These are phyloP conservation scores for Nixonia krombeini DNA, from an alignment of 1,140 invertebrate species.

Conservation along the genomic window DNA sequence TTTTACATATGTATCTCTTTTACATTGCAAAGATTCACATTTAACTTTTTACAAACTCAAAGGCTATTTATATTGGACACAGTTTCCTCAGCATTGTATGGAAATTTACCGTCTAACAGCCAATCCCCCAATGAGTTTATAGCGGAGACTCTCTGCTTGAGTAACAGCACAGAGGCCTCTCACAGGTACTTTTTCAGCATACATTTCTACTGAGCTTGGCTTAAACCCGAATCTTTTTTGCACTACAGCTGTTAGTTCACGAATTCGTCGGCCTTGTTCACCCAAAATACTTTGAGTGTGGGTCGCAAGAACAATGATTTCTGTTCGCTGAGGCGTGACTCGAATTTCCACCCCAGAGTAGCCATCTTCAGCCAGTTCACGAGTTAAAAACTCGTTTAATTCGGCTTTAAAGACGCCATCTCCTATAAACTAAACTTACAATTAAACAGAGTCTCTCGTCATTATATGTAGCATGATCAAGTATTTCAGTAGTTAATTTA, in stretches of 20 bases:
- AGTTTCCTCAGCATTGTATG: too few relatives aligned
- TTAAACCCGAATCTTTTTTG: slow-evolving; percentile 98
- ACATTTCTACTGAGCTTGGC: too few relatives aligned
- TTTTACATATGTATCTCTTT: too few relatives aligned
- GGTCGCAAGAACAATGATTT: slow-evolving; percentile 99
- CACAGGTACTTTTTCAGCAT: slow-evolving; percentile 98
- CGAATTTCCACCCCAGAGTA: slow-evolving; percentile 99
- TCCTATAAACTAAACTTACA: slow-evolving; percentile 96
- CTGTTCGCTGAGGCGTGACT: slow-evolving; percentile 92
- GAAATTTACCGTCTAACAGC: slow-evolving; percentile 88
- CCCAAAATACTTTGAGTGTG: slow-evolving; percentile 98
- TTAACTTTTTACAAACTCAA: too few relatives aligned
- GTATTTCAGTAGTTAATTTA: too few relatives aligned
- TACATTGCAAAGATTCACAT: too few relatives aligned
- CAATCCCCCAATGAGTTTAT: slow-evolving; percentile 97
- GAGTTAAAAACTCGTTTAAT: slow-evolving; percentile 98
- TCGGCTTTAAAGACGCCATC: slow-evolving; percentile 99
- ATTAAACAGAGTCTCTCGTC: too few relatives aligned
- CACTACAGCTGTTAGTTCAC: slow-evolving; percentile 97
- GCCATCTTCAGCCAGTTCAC: slow-evolving; percentile 99
- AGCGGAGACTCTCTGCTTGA: slow-evolving; percentile 98
- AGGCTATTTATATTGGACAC: too few relatives aligned
- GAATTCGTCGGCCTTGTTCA: slow-evolving; percentile 93
- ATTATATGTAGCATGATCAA: too few relatives aligned
- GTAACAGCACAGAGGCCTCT: slow-evolving; percentile 99